Conservation (phyloP, 2,113 vertebrate species). For the Nerophis ophidion region DNA sequence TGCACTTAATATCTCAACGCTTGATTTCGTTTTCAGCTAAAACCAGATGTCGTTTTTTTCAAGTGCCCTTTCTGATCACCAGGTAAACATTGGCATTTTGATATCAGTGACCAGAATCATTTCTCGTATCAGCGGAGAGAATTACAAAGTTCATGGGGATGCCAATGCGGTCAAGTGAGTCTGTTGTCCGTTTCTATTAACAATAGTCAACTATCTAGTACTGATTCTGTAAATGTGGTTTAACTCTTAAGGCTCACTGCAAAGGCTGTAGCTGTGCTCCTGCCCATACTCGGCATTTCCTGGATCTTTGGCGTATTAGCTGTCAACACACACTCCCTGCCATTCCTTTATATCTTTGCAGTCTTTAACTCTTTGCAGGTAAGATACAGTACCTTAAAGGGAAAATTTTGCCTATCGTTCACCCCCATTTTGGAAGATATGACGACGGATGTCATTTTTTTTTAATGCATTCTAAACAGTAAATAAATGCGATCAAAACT, state of each 20-base stretch:
- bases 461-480: too few relatives aligned
- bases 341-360: slow-evolving; percentile 95
- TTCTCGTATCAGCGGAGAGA: slow-evolving; percentile 91
- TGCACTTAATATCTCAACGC: not conserved
- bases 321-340: slow-evolving; percentile 78
- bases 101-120: slow-evolving; percentile 92
- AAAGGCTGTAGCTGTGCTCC: slow-evolving; percentile 90
- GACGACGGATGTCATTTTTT: too few relatives aligned
- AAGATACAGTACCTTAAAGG: slow-evolving; percentile 23
- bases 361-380: slow-evolving; percentile 93
- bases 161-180: slow-evolving; percentile 90
- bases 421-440: too few relatives aligned
- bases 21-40: not conserved
- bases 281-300: slow-evolving; percentile 91
- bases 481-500: too few relatives aligned
- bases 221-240: not conserved
- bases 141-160: slow-evolving; percentile 88
- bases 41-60: not conserved
- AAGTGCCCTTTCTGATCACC: slow-evolving; percentile 11
- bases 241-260: slow-evolving; percentile 76
- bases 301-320: slow-evolving; percentile 95
- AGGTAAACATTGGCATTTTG: slow-evolving; percentile 93
- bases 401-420: too few relatives aligned
- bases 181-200: not conserved
- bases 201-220: not conserved